Evolutionary conservation across 2,797 vertebrate genomes (phyloP), one percentile per base, ranked within the genome.

Genomic region (Rhinophrynus dorsalis): DNA sequence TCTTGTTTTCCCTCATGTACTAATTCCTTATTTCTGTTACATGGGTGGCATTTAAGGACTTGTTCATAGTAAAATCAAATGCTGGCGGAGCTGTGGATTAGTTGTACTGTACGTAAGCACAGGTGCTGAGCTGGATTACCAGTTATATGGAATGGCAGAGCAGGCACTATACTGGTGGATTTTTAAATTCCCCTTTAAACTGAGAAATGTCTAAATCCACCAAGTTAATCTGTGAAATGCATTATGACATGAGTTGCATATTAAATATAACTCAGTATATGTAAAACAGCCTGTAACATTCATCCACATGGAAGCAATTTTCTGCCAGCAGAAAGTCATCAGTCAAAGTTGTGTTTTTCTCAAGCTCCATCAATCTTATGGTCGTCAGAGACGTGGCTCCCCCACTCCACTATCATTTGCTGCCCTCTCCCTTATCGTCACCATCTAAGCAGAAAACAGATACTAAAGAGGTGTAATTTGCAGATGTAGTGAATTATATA

Each of bases 231-330:
- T 1, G 40, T 2, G 7, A n/a, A n/a, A 18, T 18, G 5, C 6
- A 44, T 17, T 44, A 18, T 11, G 18, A 18, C 5, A 44, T 6
- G 15, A n/a, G 15, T 37, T 5, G n/a, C 17, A 3, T 42, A 42
- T 6, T 5, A 42, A 42, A 42, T 42, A 42, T 1, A 42, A 9
- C 17, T 9, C 17, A 5, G 8, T 18, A 2, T 15, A 38, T 15
- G 13, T 38, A 3, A 50, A 29, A 18, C 24, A 55, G 42, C 12
- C 54, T 26, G 61, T 47, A 66, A 27, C 45, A 44, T 15, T 15
- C 57, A 38, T 18, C 33, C 69, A 73, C 35, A 73, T 73, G 69
- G 69, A 73, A 73, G 18, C 35, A 73, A 73, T 73, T 73, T 66
- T 59, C 51, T 51, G 45, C 47, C 26, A 47, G 61, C 37, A 48